Percentiles rank a stretch among this genome's conserved stretches.
These are phyloP conservation scores for Brienomyrus longianalis DNA, from an alignment of 2,113 vertebrate genomes.

Conservation along the genomic window DNA sequence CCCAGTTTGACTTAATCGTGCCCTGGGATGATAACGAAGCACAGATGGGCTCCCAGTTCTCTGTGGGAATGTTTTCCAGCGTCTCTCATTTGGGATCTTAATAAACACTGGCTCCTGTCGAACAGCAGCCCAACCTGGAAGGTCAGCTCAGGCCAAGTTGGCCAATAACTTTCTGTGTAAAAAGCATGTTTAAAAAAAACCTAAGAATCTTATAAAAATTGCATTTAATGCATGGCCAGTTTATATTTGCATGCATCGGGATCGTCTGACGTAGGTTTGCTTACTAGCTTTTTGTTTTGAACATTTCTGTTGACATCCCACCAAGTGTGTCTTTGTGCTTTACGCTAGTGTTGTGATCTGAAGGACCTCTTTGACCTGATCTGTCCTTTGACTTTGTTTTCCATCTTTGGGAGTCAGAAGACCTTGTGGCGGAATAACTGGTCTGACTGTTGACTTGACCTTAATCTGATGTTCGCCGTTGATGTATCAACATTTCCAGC, in stretches of 20 bases:
- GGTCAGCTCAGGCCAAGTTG: neutral
- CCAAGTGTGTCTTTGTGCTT: neutral
- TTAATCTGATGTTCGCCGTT: neutral
- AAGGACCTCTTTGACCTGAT: neutral
- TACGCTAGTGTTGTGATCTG: neutral
- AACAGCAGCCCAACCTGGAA: neutral
- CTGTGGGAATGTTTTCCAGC: neutral
- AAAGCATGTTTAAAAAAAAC: neutral
- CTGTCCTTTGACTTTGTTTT: neutral
- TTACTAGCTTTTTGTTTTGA: neutral
- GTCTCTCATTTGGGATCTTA: neutral
- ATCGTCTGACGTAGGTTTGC: neutral
- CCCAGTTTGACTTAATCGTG: neutral
- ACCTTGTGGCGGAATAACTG: neutral
- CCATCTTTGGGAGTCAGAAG: neutral
- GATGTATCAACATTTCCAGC: slow-evolving; percentile 50
- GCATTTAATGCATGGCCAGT: neutral
- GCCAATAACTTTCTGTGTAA: neutral
- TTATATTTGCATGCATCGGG: neutral
- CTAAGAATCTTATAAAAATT: neutral
- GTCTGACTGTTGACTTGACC: neutral
- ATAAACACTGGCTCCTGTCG: neutral
- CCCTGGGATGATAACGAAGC: neutral
- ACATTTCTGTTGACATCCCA: neutral
- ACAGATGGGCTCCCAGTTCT: neutral